phyloP scores from a whole-genome alignment of 2,113 vertebrate genomes.

The Pycnonotus jocosus region DNA sequence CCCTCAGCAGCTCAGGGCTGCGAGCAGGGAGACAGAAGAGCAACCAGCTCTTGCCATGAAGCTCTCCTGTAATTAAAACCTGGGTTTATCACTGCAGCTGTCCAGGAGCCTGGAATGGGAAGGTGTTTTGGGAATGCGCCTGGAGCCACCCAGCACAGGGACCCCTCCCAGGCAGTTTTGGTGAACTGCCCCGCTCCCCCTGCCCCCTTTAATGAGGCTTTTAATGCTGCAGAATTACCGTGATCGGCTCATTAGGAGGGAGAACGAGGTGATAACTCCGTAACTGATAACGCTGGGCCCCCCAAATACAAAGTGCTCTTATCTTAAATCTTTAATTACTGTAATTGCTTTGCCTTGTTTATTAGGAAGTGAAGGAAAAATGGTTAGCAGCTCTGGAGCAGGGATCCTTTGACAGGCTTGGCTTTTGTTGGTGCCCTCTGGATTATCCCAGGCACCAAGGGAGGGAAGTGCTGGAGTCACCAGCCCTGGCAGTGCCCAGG shows the following conservation, averaged over 20 bases:
- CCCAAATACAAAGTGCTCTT: constrained; percentile 39
- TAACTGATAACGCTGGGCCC: background rate
- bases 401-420: background rate
- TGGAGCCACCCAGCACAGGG: background rate
- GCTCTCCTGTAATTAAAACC: background rate
- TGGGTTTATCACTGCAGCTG: background rate
- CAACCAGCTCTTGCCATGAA: background rate
- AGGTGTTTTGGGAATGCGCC: background rate
- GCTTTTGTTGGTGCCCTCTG: background rate
- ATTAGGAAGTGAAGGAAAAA: background rate
- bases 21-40: background rate
- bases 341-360: constrained; percentile 43
- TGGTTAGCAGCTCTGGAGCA: background rate
- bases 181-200: background rate
- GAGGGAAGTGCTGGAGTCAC: background rate
- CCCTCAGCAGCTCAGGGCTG: background rate
- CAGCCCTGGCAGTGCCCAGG: background rate
- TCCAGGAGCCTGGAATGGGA: background rate
- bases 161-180: background rate
- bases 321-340: constrained; percentile 53
- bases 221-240: background rate
- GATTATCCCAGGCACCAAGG: background rate
- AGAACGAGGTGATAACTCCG: background rate
- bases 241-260: constrained; percentile 12
- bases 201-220: background rate